A percentile compares a stretch with the other conserved stretches of the same genome.
Evolutionary conservation across 2,113 vertebrate species (phyloP).

Genomic region (Octodon degus): DNA sequence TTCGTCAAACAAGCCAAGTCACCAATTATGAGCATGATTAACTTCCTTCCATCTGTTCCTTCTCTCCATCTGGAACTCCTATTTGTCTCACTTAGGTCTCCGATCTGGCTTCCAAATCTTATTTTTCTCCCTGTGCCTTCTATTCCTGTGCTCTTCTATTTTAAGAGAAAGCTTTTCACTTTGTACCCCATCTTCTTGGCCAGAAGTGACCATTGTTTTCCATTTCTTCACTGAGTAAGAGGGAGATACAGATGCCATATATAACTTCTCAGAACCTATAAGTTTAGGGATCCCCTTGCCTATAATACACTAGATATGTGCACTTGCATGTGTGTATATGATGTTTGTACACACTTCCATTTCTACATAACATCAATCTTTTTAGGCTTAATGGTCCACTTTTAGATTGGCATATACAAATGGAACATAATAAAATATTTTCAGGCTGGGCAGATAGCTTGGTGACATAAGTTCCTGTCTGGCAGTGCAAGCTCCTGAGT

Average conservation of each 20-base stretch:
- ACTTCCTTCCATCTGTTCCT: constrained; percentile 71
- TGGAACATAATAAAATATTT: background rate
- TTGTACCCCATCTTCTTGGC: background rate
- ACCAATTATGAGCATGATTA: constrained; percentile 66
- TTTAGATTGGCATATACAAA: background rate
- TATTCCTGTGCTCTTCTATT: constrained; percentile 43
- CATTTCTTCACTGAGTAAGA: background rate
- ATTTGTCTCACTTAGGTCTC: constrained; percentile 63
- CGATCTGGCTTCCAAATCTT: constrained; percentile 4
- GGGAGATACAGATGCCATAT: accelerated
- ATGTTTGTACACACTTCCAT: background rate
- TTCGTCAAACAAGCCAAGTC: constrained; percentile 67
- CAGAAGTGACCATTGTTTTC: background rate
- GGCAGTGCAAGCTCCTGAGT: too few species aligned
- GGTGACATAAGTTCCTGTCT: too few species aligned
- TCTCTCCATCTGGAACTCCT: constrained; percentile 67
- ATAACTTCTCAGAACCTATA: background rate
- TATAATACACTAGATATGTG: background rate
- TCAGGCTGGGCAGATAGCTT: too few species aligned
- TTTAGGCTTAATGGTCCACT: background rate
- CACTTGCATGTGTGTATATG: background rate
- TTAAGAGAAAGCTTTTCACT: constrained; percentile 36
- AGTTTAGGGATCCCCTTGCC: background rate
- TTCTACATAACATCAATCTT: background rate
- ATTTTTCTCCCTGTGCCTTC: background rate